Base-by-base conservation (phyloP, 2,113 vertebrate genomes). In the Hydropotes inermis region DNA sequence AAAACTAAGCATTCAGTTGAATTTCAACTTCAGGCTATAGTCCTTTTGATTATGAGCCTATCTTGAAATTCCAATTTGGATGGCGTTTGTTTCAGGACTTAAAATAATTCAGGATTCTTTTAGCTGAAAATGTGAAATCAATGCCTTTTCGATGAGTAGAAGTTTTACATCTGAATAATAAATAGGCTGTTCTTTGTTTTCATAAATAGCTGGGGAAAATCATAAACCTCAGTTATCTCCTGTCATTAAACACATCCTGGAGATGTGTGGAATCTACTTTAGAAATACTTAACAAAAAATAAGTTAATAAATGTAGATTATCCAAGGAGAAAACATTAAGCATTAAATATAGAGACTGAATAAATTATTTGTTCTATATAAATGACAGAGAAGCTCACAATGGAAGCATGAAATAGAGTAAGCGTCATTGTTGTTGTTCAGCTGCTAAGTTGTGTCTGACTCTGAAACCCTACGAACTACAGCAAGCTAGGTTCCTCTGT, bases 121-220 rank as follows among this genome's bases (percentile, higher is more conserved):
- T 79, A 89, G 91, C 54, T 57, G 70, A 95, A 96, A 98, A 97
- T 92, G 89, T 87, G 93, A 97, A 97, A 97, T 96, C 97, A 97
- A 87, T 97, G 95, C 88, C 76, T 92, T 96, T 97, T 92, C 96
- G 91, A 96, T 96, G 97, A 98, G 86, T 94, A 95, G 93, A 96
- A 45, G 25, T 58, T 88, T 96, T 93, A 45, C 15, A 94, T 95
- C 64, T 93, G 94, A 98, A 98, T 98, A 97, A 97, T 95, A 98
- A 98, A 88, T 88, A 95, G 87, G 17, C 47, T 85, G 2, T 60
- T 92, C 87, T 98, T 98, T 97, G 93, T 98, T 98, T 97, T 91
- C 81, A 85, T 76, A 94, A 97, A 96, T 94, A 95, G 93, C 91
- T 95, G 30, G 94, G 67, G 70, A 95, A 97, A 96, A 97, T 92